Percentiles rank a stretch among this genome's conserved stretches.
Conservation (phyloP, 2,797 vertebrate genomes). For the Xenops minutus region DNA sequence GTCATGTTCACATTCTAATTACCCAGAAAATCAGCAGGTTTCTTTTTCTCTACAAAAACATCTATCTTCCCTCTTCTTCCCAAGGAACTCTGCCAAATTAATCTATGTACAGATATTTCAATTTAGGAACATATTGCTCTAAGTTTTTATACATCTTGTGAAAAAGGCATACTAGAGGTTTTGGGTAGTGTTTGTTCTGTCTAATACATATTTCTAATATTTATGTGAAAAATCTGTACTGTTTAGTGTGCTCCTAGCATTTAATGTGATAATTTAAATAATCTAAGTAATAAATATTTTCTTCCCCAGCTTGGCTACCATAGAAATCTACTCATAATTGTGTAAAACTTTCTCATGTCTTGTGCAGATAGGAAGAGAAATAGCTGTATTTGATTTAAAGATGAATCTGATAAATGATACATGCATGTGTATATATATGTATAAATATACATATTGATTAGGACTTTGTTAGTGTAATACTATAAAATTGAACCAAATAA, state of each 20-base stretch:
- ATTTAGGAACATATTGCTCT: background rate
- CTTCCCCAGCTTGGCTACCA: background rate
- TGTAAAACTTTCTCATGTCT: background rate
- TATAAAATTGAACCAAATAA: background rate
- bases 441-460: background rate
- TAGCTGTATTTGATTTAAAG: background rate
- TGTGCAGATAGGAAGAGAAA: background rate
- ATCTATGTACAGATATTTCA: background rate
- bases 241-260: background rate
- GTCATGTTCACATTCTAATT: background rate
- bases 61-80: background rate
- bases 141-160: background rate
- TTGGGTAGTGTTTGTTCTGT: background rate
- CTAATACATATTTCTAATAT: background rate
- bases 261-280: background rate
- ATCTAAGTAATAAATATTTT: background rate
- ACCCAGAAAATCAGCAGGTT: background rate
- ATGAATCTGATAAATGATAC: background rate
- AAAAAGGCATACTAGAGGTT: background rate
- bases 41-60: background rate
- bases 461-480: background rate
- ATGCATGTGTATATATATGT: background rate
- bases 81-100: background rate
- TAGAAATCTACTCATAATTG: background rate
- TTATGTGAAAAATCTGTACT: background rate